These are phyloP conservation scores for Triops longicaudatus DNA, from an alignment of 1,140 invertebrate genomes.

Conservation along the genomic window DNA sequence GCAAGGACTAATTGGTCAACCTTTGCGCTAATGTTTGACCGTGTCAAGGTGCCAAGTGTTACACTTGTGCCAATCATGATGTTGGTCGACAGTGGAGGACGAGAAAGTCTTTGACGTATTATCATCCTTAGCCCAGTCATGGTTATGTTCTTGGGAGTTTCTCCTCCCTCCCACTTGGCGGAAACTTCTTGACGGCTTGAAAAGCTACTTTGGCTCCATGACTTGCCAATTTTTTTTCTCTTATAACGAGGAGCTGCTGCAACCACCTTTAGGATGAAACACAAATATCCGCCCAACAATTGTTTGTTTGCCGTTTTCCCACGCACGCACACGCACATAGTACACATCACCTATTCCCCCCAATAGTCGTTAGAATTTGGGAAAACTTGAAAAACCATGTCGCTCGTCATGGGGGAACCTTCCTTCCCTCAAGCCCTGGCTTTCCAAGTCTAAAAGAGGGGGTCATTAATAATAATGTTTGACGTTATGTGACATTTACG, in stretches of 20 bases:
- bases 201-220: slow-evolving; percentile 9
- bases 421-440: background rate
- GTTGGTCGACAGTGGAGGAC: background rate
- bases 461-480: background rate
- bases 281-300: background rate
- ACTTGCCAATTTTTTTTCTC: background rate
- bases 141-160: background rate
- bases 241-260: slow-evolving; percentile 11
- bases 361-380: background rate
- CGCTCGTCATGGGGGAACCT: background rate
- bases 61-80: background rate
- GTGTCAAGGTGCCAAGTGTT: background rate
- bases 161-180: background rate
- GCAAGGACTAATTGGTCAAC: too few species aligned
- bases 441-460: too few species aligned
- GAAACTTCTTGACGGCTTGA: background rate
- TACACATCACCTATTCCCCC: background rate
- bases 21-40: background rate
- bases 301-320: slow-evolving; percentile 11
- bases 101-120: background rate
- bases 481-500: background rate
- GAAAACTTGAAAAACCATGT: background rate
- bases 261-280: slow-evolving; percentile 15
- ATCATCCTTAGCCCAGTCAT: background rate
- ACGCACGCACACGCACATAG: background rate